Evolutionary conservation across 1,140 invertebrate species (phyloP).

Genomic region (Drosophila biarmipes): DNA sequence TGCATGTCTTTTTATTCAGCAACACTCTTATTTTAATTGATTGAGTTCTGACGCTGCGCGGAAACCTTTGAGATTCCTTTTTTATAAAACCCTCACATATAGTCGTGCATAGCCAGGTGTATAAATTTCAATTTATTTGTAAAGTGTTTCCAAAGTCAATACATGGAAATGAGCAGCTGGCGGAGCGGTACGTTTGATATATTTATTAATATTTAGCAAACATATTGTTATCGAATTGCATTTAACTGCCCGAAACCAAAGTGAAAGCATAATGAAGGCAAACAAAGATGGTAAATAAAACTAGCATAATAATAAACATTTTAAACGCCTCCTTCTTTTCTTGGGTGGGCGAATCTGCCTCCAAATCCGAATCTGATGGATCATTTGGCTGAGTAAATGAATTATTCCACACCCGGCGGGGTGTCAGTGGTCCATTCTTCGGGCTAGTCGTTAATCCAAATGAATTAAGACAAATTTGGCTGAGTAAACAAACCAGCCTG

Average conservation of each 20-base stretch:
- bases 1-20: slow-evolving; percentile 18
- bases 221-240: slow-evolving; percentile 81
- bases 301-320: slow-evolving; percentile 80
- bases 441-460: slow-evolving; percentile 49
- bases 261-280: slow-evolving; percentile 50
- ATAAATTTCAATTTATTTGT: slow-evolving; percentile 68
- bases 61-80: background rate
- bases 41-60: slow-evolving; percentile 5
- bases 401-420: slow-evolving; percentile 8
- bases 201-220: slow-evolving; percentile 79
- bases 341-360: background rate
- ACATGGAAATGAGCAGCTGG: slow-evolving; percentile 30
- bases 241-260: slow-evolving; percentile 61
- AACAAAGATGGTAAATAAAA: slow-evolving; percentile 72
- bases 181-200: slow-evolving; percentile 59
- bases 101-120: slow-evolving; percentile 19
- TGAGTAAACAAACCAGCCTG: slow-evolving; percentile 53
- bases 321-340: slow-evolving; percentile 59
- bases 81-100: slow-evolving; percentile 2
- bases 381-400: slow-evolving; percentile 13
- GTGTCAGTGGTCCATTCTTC: slow-evolving; percentile 19
- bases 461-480: slow-evolving; percentile 68
- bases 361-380: slow-evolving; percentile 5
- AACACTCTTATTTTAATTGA: slow-evolving; percentile 25
- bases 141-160: slow-evolving; percentile 50